Conservation (phyloP, 2,888 invertebrate species). For the Drosophila longiperda region DNA sequence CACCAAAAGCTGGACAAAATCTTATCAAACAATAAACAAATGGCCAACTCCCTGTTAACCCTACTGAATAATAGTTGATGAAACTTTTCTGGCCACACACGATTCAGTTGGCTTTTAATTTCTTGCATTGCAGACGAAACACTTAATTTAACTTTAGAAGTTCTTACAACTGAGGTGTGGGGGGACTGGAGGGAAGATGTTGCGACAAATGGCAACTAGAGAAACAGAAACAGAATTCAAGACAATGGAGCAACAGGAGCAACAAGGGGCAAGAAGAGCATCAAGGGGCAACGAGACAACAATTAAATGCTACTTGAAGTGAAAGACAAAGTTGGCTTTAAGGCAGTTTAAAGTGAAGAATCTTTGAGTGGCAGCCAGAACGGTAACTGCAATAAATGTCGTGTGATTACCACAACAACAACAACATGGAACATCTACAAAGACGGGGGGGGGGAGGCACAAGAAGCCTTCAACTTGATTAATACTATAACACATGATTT, state of each 20-base stretch:
- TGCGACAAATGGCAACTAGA: constrained; percentile 74
- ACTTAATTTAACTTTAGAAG: constrained; percentile 79
- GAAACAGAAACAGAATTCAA: constrained; percentile 57
- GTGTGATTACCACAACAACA: constrained; percentile 69
- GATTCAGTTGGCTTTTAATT: constrained; percentile 59
- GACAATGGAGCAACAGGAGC: constrained; percentile 34
- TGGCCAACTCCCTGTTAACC: background rate
- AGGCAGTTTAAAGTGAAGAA: constrained; percentile 54
- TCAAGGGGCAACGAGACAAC: constrained; percentile 39
- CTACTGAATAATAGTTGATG: constrained; percentile 23
- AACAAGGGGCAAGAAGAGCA: constrained; percentile 23
- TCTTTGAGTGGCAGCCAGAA: constrained; percentile 34
- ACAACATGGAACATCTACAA: constrained; percentile 38
- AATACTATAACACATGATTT: constrained; percentile 80
- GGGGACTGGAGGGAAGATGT: constrained; percentile 19
- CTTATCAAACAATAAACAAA: background rate
- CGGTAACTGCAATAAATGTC: constrained; percentile 74
- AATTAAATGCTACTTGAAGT: constrained; percentile 62
- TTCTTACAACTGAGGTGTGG: constrained; percentile 65
- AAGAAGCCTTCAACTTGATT: constrained; percentile 69
- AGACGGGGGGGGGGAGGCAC: constrained; percentile 15
- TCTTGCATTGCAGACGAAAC: constrained; percentile 73
- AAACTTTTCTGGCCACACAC: constrained; percentile 66
- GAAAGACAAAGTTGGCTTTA: constrained; percentile 37
- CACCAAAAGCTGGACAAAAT: background rate